Evolutionary conservation across 2,797 vertebrate species (phyloP), one percentile per base, ranked within the genome.

Genomic region (Pogoniulus pusillus): DNA sequence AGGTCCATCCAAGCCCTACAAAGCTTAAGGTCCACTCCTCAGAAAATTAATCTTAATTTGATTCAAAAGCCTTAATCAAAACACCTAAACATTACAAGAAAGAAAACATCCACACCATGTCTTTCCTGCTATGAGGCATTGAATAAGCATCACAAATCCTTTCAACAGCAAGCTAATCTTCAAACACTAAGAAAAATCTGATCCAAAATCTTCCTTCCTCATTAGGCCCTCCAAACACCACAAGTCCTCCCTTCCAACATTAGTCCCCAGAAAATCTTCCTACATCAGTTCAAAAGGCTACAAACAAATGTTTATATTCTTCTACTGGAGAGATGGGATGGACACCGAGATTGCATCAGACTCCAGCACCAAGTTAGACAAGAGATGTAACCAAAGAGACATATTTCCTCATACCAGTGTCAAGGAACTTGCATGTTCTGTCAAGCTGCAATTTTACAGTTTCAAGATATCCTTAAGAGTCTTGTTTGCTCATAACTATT

Each of bases 321-420:
- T 76, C 41, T 10, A 5, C 37, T 62, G 27, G 26, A 30, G 12
- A 23, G 12, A 43, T 39, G 54, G 74, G 51, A 59, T 84, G 71
- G 80, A 66, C 54, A 54, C 39, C 37, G 41, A 78, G n/a, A 32
- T 93, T 93, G 89, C 89, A 75, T 81, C 71, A 93, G 54, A 18
- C 54, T 43, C 32, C n/a, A 68, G 65, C 65, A 41, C 51, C 45
- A 7, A 51, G n/a, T 41, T 62, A 87, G 54, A 79, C 69, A 87
- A 89, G 78, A 58, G 10, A 54, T 7, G 12, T 32, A 90, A 88
- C 66, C 39, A 58, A 66, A 64, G 59, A 26, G 26, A 45, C 47
- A 65, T 23, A 26, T 80, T 94, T 94, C 93, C 89, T 90, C 89
- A 90, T 90, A 55, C 57, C 19, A 1, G n/a, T 35, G 12, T 63